Conservation (phyloP, 1,140 invertebrate species). For the Lordiphosa stackelbergi region DNA sequence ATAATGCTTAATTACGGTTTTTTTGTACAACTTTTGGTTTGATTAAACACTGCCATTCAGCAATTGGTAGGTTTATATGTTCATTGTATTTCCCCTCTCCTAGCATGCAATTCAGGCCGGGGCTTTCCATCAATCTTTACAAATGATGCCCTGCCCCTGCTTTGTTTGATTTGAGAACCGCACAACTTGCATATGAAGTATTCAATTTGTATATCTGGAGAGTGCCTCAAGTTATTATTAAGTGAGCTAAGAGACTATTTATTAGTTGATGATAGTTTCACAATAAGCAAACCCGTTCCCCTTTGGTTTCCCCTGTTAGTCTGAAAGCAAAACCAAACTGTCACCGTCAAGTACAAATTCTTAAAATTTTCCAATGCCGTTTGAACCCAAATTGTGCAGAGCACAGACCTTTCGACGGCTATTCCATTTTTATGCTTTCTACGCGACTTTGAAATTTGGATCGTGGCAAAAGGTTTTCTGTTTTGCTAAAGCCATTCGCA, state of each 20-base stretch:
- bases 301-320: neutral
- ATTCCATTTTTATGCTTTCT: conserved; percentile 18
- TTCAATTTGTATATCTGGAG: neutral
- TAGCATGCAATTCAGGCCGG: conserved; percentile 24
- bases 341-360: conserved; percentile 61
- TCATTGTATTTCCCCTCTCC: conserved; percentile 10
- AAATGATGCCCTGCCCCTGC: conserved; percentile 30
- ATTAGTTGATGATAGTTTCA: neutral
- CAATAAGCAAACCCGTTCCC: neutral
- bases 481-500: conserved; percentile 64
- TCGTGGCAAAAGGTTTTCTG: conserved; percentile 35
- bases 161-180: neutral
- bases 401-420: conserved; percentile 47
- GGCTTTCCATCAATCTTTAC: conserved; percentile 27
- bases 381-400: conserved; percentile 43
- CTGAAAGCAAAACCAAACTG: conserved; percentile 46
- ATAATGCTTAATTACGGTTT: too few species aligned
- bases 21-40: too few species aligned
- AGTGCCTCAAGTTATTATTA: conserved; percentile 19
- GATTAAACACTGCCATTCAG: neutral
- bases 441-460: conserved; percentile 20
- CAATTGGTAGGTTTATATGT: conserved; percentile 1
- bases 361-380: conserved; percentile 57
- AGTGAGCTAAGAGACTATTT: neutral
- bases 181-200: conserved; percentile 10